A percentile compares a stretch with the other conserved stretches of the same genome.
phyloP scores from a whole-genome alignment of 1,140 invertebrate species.

The Oreohelix idahoensis region DNA sequence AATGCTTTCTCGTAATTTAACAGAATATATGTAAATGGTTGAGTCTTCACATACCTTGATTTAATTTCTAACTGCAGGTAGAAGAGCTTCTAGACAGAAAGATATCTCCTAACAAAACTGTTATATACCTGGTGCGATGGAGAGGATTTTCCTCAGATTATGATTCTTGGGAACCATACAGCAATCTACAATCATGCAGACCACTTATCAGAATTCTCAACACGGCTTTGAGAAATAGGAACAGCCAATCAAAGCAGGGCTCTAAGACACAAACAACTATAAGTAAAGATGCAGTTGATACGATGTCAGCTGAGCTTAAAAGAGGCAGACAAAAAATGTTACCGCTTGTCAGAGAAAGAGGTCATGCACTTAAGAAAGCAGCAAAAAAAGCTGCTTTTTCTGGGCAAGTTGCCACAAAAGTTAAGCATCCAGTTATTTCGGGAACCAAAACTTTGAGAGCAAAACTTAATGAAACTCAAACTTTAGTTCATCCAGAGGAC shows the following conservation, averaged over 20 bases:
- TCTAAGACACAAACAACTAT: neutral
- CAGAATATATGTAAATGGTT: too few relatives aligned
- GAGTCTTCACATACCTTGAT: too few relatives aligned
- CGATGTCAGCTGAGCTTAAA: neutral
- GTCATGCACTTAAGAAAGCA: neutral
- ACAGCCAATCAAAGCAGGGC: neutral
- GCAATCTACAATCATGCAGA: conserved; percentile 29
- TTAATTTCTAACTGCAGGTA: conserved; percentile 16
- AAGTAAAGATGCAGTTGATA: neutral
- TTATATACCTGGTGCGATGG: conserved; percentile 28
- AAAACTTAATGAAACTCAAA: neutral
- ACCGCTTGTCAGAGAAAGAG: neutral
- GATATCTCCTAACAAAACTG: neutral
- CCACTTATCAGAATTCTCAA: conserved; percentile 22
- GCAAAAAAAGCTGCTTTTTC: neutral
- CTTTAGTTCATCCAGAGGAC: neutral
- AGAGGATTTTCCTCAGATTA: conserved; percentile 40
- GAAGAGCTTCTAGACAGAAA: conserved; percentile 27
- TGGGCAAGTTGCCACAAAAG: neutral
- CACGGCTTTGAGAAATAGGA: neutral
- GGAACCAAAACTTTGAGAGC: neutral
- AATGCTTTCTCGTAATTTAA: too few relatives aligned
- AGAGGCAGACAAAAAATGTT: neutral
- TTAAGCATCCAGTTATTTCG: neutral
- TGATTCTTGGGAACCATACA: conserved; percentile 40